A percentile compares a stretch with the other conserved stretches of the same genome.
These are phyloP conservation scores for Daphoenositta chrysoptera DNA, from an alignment of 2,113 vertebrate species.

Conservation along the genomic window DNA sequence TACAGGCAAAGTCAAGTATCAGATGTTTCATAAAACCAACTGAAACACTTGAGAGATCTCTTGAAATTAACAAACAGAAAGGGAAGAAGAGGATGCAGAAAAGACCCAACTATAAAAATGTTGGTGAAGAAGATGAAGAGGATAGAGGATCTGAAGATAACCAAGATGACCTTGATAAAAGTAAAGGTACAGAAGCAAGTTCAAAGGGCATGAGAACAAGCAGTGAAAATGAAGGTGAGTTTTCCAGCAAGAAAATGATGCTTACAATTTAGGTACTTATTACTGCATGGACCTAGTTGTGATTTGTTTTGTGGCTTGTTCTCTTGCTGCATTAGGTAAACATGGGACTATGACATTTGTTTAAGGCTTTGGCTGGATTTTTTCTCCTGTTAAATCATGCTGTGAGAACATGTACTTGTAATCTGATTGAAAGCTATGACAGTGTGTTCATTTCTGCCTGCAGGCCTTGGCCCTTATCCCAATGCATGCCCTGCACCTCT, in stretches of 20 bases:
- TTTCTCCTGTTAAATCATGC: neutral
- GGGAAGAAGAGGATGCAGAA: slow-evolving; percentile 90
- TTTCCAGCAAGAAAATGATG: neutral
- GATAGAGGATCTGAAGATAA: slow-evolving; percentile 81
- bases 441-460: neutral
- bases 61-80: slow-evolving; percentile 92
- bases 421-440: neutral
- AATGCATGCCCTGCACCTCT: neutral
- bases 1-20: slow-evolving; percentile 80
- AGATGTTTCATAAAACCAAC: slow-evolving; percentile 91
- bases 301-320: neutral
- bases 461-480: neutral
- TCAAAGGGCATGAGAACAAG: slow-evolving; percentile 86
- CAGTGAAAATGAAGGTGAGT: slow-evolving; percentile 92
- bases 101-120: slow-evolving; percentile 97
- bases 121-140: slow-evolving; percentile 96
- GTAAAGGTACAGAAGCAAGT: slow-evolving; percentile 85
- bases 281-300: neutral
- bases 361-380: neutral
- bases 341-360: neutral
- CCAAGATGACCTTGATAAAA: slow-evolving; percentile 76
- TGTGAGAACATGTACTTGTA: neutral
- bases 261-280: neutral
- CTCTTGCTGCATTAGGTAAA: neutral
- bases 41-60: slow-evolving; percentile 90